phyloP scores from a whole-genome alignment of 92 coral and sea anemone species.

The Metridium senile region DNA sequence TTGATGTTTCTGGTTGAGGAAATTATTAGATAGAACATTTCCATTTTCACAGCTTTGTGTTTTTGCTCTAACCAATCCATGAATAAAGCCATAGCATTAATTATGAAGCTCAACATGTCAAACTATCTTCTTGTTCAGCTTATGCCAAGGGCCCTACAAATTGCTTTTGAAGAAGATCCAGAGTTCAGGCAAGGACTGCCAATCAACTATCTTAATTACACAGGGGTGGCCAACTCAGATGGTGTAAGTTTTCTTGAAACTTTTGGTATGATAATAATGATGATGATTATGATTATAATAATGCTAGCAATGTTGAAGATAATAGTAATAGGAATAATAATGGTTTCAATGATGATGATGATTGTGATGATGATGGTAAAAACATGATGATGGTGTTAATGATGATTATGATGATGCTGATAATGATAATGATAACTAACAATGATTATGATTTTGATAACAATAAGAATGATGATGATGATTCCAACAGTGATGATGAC shows the following conservation, averaged over 20 bases:
- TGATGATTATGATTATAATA: neutral
- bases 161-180: conserved; percentile 96
- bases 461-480: no score
- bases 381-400: neutral
- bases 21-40: no score
- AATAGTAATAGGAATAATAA: no score
- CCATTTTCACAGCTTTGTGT: no score
- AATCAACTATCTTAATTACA: conserved; percentile 75
- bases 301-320: neutral
- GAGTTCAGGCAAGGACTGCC: conserved; percentile 97
- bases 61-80: no score
- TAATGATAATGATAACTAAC: neutral
- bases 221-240: conserved; percentile 91
- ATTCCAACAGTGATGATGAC: no score
- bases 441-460: neutral
- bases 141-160: conserved; percentile 86
- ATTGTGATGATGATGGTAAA: no score
- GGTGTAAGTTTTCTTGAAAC: conserved; percentile 46
- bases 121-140: conserved; percentile 41
- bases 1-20: no score
- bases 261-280: neutral
- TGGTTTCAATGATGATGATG: neutral
- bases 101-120: no score
- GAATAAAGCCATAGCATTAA: neutral
- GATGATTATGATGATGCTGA: no score